Evolutionary conservation across 2,888 invertebrate species (phyloP).

Genomic region (Polydrusus pterygomalis): DNA sequence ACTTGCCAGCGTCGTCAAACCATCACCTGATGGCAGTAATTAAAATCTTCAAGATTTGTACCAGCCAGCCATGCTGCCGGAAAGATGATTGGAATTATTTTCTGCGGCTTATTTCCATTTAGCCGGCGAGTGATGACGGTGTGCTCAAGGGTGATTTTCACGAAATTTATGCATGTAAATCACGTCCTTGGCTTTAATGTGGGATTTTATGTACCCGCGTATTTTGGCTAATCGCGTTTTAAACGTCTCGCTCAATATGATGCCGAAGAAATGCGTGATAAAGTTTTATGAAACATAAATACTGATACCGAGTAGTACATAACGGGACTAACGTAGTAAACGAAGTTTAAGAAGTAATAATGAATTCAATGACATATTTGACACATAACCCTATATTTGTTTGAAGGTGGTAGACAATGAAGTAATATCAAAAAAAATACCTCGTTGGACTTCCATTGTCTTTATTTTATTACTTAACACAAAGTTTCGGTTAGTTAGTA

Average conservation of each 20-base stretch:
- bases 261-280: neutral
- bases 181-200: slow-evolving; percentile 28
- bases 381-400: too few relatives aligned
- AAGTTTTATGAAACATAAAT: neutral
- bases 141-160: slow-evolving; percentile 27
- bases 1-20: slow-evolving; percentile 49
- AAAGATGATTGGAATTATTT: slow-evolving; percentile 51
- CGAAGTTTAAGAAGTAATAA: too few relatives aligned
- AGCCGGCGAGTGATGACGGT: slow-evolving; percentile 35
- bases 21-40: slow-evolving; percentile 51
- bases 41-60: slow-evolving; percentile 52
- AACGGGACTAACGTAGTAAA: neutral
- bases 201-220: slow-evolving; percentile 23
- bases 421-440: too few relatives aligned
- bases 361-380: too few relatives aligned
- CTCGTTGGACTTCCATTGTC: too few relatives aligned
- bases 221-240: slow-evolving; percentile 21
- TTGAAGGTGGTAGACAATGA: too few relatives aligned
- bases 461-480: too few relatives aligned
- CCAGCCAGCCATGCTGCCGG: slow-evolving; percentile 35
- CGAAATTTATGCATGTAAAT: slow-evolving; percentile 37
- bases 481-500: too few relatives aligned
- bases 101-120: slow-evolving; percentile 46
- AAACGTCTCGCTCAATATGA: slow-evolving; percentile 13
- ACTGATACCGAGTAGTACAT: too few relatives aligned